Conservation (phyloP, 2,113 vertebrate species). For the Hipposideros armiger region DNA sequence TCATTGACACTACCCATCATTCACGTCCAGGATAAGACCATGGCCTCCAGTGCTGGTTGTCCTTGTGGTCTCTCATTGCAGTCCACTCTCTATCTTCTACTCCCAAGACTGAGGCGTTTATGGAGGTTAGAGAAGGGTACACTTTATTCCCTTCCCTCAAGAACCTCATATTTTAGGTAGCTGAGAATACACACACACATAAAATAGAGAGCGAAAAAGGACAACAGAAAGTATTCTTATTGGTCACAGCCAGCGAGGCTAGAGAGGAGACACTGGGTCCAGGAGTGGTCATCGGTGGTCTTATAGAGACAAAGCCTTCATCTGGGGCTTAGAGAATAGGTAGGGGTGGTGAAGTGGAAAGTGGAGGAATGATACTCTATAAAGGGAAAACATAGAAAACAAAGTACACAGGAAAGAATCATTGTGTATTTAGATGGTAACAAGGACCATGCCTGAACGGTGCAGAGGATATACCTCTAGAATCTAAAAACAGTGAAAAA, state of each 20-base stretch:
- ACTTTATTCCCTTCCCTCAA: background rate
- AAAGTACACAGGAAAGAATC: background rate
- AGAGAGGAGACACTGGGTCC: background rate
- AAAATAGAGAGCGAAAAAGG: background rate
- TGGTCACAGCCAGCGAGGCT: background rate
- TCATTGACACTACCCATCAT: background rate
- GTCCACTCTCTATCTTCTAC: background rate
- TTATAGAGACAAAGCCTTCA: background rate
- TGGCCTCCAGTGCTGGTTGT: background rate
- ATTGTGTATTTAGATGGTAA: background rate
- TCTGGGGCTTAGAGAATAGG: background rate
- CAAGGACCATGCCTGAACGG: background rate
- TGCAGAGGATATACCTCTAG: background rate
- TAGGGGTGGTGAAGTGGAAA: background rate
- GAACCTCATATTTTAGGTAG: background rate
- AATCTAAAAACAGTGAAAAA: conserved; percentile 2
- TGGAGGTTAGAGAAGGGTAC: background rate
- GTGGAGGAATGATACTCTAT: background rate
- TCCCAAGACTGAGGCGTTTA: background rate
- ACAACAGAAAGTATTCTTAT: background rate
- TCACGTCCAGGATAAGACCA: background rate
- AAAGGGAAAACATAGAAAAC: background rate
- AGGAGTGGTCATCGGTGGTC: background rate
- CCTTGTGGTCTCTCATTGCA: background rate
- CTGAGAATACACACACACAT: background rate